These are phyloP conservation scores for Apis mellifera DNA, from an alignment of 1,140 invertebrate genomes.

Conservation along the genomic window DNA sequence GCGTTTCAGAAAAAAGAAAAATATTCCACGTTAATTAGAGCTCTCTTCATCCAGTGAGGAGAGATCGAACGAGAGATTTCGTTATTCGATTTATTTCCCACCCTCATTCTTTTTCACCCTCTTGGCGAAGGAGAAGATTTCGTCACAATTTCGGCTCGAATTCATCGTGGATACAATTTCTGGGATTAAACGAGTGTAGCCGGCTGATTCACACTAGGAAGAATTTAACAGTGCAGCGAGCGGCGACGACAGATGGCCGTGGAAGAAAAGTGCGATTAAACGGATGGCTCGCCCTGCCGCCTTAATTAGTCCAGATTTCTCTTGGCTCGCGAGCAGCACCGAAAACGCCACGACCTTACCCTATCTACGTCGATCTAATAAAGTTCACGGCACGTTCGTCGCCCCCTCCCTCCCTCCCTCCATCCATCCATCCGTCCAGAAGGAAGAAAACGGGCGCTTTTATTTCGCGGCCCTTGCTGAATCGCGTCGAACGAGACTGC, in stretches of 20 bases:
- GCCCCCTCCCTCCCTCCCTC: constrained; percentile 30
- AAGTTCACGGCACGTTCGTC: constrained; percentile 60
- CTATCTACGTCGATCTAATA: constrained; percentile 58
- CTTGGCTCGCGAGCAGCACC: constrained; percentile 51
- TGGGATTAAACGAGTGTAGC: constrained; percentile 41
- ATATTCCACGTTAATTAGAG: constrained; percentile 12
- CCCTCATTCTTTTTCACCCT: background rate
- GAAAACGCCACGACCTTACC: constrained; percentile 51
- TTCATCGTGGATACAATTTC: background rate
- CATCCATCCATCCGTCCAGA: background rate
- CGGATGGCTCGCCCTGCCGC: constrained; percentile 44
- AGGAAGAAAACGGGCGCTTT: background rate
- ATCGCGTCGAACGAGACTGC: background rate
- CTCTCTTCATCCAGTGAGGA: background rate
- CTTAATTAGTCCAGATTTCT: constrained; percentile 71
- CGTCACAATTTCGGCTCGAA: background rate
- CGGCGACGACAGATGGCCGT: constrained; percentile 46
- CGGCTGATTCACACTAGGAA: constrained; percentile 49
- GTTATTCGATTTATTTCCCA: too few relatives aligned
- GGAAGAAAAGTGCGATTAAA: constrained; percentile 64
- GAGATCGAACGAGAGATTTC: background rate
- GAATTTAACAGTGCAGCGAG: constrained; percentile 37
- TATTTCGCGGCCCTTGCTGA: constrained; percentile 6
- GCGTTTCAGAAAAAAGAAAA: background rate
- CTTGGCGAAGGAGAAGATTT: background rate